Evolutionary conservation across 2,797 vertebrate species (phyloP).

Genomic region (Melanotaenia pygmaea): DNA sequence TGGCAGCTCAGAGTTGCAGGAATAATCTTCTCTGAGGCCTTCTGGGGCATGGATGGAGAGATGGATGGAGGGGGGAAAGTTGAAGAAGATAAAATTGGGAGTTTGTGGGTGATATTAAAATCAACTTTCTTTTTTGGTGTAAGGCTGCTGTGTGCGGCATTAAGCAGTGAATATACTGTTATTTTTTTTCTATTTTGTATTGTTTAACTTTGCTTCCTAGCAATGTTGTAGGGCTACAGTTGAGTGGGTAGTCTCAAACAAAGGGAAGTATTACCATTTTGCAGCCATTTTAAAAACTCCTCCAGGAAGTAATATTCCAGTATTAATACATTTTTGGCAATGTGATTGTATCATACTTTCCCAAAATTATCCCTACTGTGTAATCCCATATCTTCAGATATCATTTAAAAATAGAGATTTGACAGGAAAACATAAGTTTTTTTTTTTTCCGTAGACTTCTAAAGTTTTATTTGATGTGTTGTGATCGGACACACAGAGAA

Average conservation of each 20-base stretch:
- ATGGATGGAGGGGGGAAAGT: constrained; percentile 23
- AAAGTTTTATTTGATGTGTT: neutral
- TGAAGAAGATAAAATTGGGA: constrained; percentile 10
- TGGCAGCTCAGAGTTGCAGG: constrained; percentile 45
- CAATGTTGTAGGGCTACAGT: neutral
- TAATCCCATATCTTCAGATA: neutral
- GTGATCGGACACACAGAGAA: neutral
- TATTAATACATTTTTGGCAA: neutral
- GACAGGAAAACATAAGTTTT: neutral
- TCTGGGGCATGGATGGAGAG: constrained; percentile 45
- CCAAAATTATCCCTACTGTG: neutral
- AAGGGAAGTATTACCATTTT: neutral
- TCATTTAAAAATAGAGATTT: neutral
- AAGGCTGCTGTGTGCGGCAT: constrained; percentile 66
- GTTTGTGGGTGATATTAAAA: constrained; percentile 59
- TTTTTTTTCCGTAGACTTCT: neutral
- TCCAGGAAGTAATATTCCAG: neutral
- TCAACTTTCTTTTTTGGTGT: constrained; percentile 42
- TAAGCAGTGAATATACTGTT: constrained; percentile 13
- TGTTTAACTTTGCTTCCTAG: neutral
- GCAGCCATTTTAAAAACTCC: neutral
- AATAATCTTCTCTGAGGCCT: constrained; percentile 71
- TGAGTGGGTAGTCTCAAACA: neutral
- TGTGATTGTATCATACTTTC: neutral
- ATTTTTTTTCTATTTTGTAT: neutral